phyloP scores from a whole-genome alignment of 2,113 vertebrate genomes.

The Todiramphus chloris region DNA sequence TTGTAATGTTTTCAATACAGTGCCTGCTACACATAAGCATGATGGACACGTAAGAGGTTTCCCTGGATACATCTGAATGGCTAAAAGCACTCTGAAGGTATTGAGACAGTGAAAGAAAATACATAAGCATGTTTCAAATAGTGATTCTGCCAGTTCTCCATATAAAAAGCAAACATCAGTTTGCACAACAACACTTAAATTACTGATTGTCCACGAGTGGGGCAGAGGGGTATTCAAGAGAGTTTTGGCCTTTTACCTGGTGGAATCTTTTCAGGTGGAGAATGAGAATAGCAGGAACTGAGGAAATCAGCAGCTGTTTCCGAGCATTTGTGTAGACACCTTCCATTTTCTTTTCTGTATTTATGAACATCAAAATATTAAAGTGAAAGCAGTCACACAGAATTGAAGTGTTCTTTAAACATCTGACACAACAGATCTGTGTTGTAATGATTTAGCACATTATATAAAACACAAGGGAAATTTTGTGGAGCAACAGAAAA shows the following conservation, averaged over 20 bases:
- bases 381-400: neutral
- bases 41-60: neutral
- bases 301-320: slow-evolving; percentile 94
- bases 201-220: neutral
- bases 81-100: neutral
- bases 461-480: neutral
- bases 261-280: slow-evolving; percentile 98
- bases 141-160: neutral
- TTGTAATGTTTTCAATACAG: neutral
- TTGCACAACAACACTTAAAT: neutral
- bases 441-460: neutral
- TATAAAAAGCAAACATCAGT: neutral
- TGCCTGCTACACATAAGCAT: neutral
- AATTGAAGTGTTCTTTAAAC: neutral
- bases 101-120: neutral
- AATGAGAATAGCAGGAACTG: slow-evolving; percentile 89
- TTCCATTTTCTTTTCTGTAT: slow-evolving; percentile 86
- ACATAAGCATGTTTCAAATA: neutral
- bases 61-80: neutral
- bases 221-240: neutral
- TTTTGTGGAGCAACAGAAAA: neutral
- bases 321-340: slow-evolving; percentile 94
- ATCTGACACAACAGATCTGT: neutral
- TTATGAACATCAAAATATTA: neutral
- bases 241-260: slow-evolving; percentile 80